A percentile compares a stretch with the other conserved stretches of the same genome.
Evolutionary conservation across 2,113 vertebrate species (phyloP).

Genomic region (Corythaixoides concolor): DNA sequence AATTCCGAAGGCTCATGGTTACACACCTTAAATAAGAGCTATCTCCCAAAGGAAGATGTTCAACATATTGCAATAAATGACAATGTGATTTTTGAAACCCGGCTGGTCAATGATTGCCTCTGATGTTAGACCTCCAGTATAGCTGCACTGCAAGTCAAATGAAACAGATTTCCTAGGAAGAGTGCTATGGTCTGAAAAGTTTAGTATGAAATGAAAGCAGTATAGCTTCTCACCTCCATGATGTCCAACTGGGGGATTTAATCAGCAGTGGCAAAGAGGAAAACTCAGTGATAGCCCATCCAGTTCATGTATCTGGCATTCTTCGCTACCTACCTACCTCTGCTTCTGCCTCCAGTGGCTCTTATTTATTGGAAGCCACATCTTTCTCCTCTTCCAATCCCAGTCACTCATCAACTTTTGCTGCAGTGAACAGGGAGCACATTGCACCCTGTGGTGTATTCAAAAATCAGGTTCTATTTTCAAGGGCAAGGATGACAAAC

Average conservation of each 20-base stretch:
- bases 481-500: slow-evolving; percentile 40
- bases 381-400: not conserved
- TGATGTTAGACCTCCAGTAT: not conserved
- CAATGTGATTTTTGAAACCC: not conserved
- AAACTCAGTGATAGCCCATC: not conserved
- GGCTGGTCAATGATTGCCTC: not conserved
- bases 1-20: not conserved
- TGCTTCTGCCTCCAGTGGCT: not conserved
- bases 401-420: not conserved
- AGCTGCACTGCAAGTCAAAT: not conserved
- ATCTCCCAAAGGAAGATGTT: not conserved
- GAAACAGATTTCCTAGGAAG: not conserved
- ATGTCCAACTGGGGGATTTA: not conserved
- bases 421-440: not conserved
- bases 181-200: not conserved
- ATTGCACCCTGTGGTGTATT: not conserved
- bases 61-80: not conserved
- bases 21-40: not conserved
- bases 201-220: not conserved
- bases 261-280: not conserved
- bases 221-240: not conserved
- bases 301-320: not conserved
- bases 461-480: slow-evolving; percentile 32
- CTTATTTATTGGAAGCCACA: not conserved
- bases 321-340: not conserved